Evolutionary conservation across 2,888 invertebrate genomes (phyloP).

Genomic region (Zygogramma bicolorata): DNA sequence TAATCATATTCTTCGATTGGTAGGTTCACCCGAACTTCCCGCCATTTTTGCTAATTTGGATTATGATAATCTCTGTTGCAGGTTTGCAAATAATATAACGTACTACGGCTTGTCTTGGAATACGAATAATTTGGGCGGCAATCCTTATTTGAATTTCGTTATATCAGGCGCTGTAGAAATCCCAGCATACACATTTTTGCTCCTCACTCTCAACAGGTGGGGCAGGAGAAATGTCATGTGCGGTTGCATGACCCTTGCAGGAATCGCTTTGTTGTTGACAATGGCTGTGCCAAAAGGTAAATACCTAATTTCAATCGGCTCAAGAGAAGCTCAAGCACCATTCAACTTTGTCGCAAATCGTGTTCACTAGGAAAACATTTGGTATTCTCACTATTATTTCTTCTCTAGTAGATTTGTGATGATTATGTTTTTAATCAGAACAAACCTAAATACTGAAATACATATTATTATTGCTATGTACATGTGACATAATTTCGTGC

Average conservation of each 20-base stretch:
- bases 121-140: slow-evolving; percentile 78
- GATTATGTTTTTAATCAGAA: too few relatives aligned
- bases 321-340: too few relatives aligned
- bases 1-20: slow-evolving; percentile 83
- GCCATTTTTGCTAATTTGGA: not conserved
- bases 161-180: slow-evolving; percentile 83
- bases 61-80: slow-evolving; percentile 64
- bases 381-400: too few relatives aligned
- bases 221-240: slow-evolving; percentile 78
- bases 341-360: too few relatives aligned
- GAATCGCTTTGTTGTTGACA: slow-evolving; percentile 71
- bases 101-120: slow-evolving; percentile 86
- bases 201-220: slow-evolving; percentile 77
- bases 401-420: too few relatives aligned
- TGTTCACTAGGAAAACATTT: too few relatives aligned
- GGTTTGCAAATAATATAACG: slow-evolving; percentile 83
- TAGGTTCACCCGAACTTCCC: slow-evolving; percentile 61
- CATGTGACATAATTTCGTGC: too few relatives aligned
- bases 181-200: slow-evolving; percentile 77
- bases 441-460: too few relatives aligned
- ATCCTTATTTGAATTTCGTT: slow-evolving; percentile 79
- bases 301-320: too few relatives aligned
- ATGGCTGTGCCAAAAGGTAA: slow-evolving; percentile 71
- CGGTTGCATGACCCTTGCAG: slow-evolving; percentile 76
- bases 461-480: too few relatives aligned